Base-by-base conservation (phyloP, 2,113 vertebrate genomes). In the Sander vitreus region DNA sequence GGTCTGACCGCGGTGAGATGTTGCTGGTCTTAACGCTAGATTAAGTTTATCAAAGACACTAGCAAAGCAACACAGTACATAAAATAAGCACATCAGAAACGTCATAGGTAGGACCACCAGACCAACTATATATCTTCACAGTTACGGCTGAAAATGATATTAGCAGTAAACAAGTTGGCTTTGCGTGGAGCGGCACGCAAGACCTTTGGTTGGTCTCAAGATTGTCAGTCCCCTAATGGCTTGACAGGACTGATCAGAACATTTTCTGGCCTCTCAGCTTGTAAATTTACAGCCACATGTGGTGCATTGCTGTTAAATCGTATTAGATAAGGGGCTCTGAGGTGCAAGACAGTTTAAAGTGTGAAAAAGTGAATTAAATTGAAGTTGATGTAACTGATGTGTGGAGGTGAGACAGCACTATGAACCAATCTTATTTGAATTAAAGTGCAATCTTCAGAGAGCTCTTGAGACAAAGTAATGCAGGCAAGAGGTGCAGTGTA, bases 301-400 rank as follows among this genome's bases (percentile, higher is more conserved):
- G 76, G 47, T 64, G 51, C 23, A 53, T 71, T 73, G 58, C 70
- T 87, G 85, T 80, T 88, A 80, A 85, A 90, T 86, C 21, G 8
- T 72, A 77, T 76, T 81, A 57, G 65, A 83, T 77, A 83, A 78
- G 43, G 39, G 15, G 21, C 66, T 78, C n/a, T 51, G 50, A 78
- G 27, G 66, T 33, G 50, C 39, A 66, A 39, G 25, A 76, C 54
- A 82, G 67, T 78, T 87, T 51, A 59, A 71, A 85, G 63, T 48
- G 43, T 68, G 80, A 77, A 59, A 65, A 76, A 78, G 71, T 79
- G 27, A n/a, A 75, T 81, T 90, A 51, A 33, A 84, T 78, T 75
- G 53, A 86, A 57, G 73, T 16, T 45, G 64, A 78, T 83, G 36
- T 69, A 76, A 66, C 64, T 83, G 53, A 77, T 81, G 77, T 78